These are phyloP conservation scores for Drosophila ironensis DNA, from an alignment of 1,140 invertebrate genomes.

Conservation along the genomic window DNA sequence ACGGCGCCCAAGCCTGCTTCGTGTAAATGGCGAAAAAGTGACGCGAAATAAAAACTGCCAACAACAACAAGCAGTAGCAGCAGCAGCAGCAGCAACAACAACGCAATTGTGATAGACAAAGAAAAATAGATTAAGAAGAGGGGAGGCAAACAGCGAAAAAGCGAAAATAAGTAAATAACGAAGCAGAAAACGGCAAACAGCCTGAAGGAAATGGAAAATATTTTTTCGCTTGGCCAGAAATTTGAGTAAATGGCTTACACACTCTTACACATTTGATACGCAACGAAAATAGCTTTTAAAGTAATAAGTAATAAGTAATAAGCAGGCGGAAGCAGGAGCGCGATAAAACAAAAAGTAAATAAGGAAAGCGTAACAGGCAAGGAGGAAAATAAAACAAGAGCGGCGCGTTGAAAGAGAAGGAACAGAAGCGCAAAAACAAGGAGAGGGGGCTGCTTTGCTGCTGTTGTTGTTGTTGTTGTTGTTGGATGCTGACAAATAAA, in stretches of 20 bases:
- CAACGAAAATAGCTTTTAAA: constrained; percentile 63
- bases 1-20: constrained; percentile 29
- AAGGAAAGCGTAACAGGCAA: constrained; percentile 38
- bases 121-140: constrained; percentile 78
- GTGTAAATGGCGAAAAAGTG: constrained; percentile 63
- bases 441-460: constrained; percentile 42
- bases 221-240: constrained; percentile 39
- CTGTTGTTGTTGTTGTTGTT: constrained; percentile 57
- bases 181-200: constrained; percentile 44
- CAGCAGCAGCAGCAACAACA: constrained; percentile 64
- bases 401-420: constrained; percentile 31
- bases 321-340: constrained; percentile 24
- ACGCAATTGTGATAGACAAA: constrained; percentile 80
- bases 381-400: constrained; percentile 31
- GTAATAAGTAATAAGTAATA: constrained; percentile 31
- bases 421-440: constrained; percentile 23
- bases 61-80: constrained; percentile 50
- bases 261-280: constrained; percentile 55
- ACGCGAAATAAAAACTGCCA: constrained; percentile 65
- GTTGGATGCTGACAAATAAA: constrained; percentile 40
- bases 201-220: constrained; percentile 21
- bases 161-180: constrained; percentile 28
- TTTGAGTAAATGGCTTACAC: constrained; percentile 47
- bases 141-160: constrained; percentile 46
- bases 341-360: constrained; percentile 63